Conservation (phyloP, 1,140 invertebrate species). For the Drosophila obscura region DNA sequence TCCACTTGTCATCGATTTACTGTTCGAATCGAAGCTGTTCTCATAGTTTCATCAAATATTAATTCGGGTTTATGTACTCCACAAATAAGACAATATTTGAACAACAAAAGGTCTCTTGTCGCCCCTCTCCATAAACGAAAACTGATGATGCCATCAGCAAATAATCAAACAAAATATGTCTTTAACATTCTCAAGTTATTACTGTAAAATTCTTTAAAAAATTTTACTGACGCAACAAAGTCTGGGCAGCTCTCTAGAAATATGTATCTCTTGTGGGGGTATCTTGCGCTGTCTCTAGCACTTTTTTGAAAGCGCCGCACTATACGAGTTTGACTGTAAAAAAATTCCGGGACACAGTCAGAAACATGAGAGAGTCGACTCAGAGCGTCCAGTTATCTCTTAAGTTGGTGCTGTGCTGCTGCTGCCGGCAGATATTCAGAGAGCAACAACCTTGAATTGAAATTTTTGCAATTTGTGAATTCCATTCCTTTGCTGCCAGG, state of each 20-base stretch:
- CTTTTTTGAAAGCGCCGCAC: not conserved
- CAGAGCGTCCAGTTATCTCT: conserved; percentile 25
- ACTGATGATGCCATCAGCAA: conserved; percentile 14
- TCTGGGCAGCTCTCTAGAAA: not conserved
- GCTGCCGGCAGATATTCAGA: conserved; percentile 28
- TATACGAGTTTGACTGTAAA: too few species aligned
- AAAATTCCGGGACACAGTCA: too few species aligned
- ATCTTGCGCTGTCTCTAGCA: too few species aligned
- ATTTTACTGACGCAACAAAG: conserved; percentile 5
- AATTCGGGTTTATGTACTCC: conserved; percentile 31
- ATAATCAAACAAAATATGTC: conserved; percentile 25
- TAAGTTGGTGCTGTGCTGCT: too few species aligned
- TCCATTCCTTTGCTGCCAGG: conserved; percentile 48
- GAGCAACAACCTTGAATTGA: conserved; percentile 81
- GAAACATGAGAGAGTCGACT: too few species aligned
- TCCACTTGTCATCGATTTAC: conserved; percentile 24
- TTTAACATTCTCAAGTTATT: conserved; percentile 8
- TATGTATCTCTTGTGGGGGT: not conserved
- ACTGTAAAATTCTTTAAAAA: not conserved
- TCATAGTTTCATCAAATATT: conserved; percentile 41
- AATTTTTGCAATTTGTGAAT: conserved; percentile 77
- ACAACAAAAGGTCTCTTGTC: not conserved
- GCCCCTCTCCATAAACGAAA: conserved; percentile 5
- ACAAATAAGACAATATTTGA: conserved; percentile 37
- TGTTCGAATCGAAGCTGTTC: conserved; percentile 28